These are phyloP conservation scores for Iguana delicatissima DNA, from an alignment of 2,797 vertebrate genomes.

Conservation along the genomic window DNA sequence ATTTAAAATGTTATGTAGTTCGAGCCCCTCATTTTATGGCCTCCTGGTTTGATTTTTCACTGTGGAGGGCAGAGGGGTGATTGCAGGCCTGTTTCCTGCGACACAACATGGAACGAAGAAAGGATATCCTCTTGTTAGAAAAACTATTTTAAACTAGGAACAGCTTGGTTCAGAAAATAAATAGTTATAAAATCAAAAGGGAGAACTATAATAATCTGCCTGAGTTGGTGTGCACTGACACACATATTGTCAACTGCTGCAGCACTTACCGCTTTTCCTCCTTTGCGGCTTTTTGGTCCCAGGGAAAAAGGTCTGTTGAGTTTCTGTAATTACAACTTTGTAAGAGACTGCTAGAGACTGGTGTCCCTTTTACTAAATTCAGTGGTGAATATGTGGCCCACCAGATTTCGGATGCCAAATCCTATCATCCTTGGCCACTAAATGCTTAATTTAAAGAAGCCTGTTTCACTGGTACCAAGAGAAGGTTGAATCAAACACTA, in stretches of 20 bases:
- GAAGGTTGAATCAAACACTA: neutral
- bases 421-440: neutral
- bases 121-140: neutral
- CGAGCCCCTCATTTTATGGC: neutral
- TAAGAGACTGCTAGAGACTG: neutral
- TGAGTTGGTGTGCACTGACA: neutral
- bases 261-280: neutral
- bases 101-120: neutral
- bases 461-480: neutral
- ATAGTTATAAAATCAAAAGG: neutral
- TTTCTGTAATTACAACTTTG: neutral
- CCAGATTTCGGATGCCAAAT: neutral
- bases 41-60: neutral
- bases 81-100: neutral
- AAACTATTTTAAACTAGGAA: constrained; percentile 4
- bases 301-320: neutral
- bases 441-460: neutral
- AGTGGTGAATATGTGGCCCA: neutral
- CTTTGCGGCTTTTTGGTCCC: neutral
- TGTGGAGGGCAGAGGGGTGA: neutral
- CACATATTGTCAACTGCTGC: neutral
- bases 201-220: neutral
- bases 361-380: neutral
- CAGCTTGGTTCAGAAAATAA: neutral
- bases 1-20: neutral